Evolutionary conservation across 2,888 invertebrate species (phyloP), one percentile per base, ranked within the genome.

Genomic region (Epicampocera succincta): DNA sequence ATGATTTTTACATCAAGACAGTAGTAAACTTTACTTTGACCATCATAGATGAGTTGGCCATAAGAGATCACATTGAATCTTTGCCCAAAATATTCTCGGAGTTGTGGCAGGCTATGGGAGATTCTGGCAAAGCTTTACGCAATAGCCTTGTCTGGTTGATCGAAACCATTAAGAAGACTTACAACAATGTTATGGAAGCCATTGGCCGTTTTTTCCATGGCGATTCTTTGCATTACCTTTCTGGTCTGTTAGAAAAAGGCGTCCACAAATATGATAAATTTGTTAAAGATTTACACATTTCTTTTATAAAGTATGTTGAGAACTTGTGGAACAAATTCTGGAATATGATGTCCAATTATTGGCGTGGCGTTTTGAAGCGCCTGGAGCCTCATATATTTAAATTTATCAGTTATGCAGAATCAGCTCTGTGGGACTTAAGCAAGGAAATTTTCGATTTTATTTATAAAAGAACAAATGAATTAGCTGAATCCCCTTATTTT

Each of bases 41-140:
- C 65, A 92, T 96, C 1, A 90, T 96, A 52, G 96, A 97, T 85
- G 96, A 97, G 88, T 92, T 96, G 88, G 94, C 96, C 0, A 92
- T 96, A 58, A 92, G 94, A 76, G 94, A 94, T 80, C 96, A 96
- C 87, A 93, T 96, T 84, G 94, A 96, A 85, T 94, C 95, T 0
- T 87, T 96, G 65, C 96, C 96, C 0, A 95, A 95, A 58, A 95
- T 96, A 25, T 92, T 96, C 0, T 95, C 94, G 60, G 96, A 96
- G 89, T 93, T 96, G 87, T 96, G 95, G 95, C 95, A 95, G 5
- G 94, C 95, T 85, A 95, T 96, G 95, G 96, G 96, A 0, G 96
- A 96, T 69, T 96, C 96, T 0, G 96, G 96, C 9, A 93, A 94
- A 84, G 95, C 95, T 0, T 93, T 96, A 19, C 94, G 95, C 58